phyloP scores from a whole-genome alignment of 2,888 invertebrate species.

The Sminthurinus aureus region DNA sequence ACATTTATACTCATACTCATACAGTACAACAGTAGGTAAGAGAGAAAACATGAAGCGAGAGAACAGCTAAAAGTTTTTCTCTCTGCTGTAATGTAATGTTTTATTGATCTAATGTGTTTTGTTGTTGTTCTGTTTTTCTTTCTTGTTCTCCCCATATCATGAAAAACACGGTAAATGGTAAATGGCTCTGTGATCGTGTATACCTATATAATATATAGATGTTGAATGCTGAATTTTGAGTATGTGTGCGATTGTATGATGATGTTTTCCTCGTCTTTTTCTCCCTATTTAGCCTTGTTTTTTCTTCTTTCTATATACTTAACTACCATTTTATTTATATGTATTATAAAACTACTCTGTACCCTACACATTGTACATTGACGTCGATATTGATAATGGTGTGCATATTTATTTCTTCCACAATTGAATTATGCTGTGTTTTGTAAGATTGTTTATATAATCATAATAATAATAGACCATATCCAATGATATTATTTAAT shows the following conservation, averaged over 20 bases:
- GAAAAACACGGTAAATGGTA: not conserved
- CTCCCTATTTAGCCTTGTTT: not conserved
- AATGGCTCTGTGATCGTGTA: not conserved
- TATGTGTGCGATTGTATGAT: not conserved
- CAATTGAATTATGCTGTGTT: too few relatives aligned
- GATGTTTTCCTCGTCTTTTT: not conserved
- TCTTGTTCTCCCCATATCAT: not conserved
- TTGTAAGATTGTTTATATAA: too few relatives aligned
- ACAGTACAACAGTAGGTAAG: not conserved
- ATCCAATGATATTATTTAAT: too few relatives aligned
- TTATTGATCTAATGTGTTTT: slow-evolving; percentile 23
- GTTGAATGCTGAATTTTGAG: not conserved
- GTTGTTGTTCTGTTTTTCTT: not conserved
- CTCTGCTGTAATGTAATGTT: slow-evolving; percentile 14
- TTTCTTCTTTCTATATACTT: not conserved
- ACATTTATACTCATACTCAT: too few relatives aligned
- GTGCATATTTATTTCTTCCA: too few relatives aligned
- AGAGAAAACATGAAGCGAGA: not conserved
- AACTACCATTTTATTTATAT: not conserved
- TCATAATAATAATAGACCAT: too few relatives aligned
- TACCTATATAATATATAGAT: not conserved
- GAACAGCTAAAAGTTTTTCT: not conserved
- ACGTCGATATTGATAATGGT: too few relatives aligned
- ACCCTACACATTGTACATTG: too few relatives aligned
- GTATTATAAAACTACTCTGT: too few relatives aligned